Base-by-base conservation (phyloP, 1,140 invertebrate genomes). In the Neomicropteryx cornuta region DNA sequence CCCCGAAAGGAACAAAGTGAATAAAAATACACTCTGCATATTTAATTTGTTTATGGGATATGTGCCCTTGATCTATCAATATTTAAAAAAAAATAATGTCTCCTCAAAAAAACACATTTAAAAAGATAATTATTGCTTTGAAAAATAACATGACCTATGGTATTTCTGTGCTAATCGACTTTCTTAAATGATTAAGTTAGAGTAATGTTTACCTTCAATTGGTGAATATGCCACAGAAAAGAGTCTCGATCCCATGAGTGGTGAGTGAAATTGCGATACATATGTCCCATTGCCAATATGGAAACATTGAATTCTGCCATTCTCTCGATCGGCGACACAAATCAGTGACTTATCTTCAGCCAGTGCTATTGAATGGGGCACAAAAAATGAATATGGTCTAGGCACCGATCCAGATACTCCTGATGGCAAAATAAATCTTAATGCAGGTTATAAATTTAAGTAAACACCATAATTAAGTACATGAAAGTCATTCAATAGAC, bases 281-380 rank as follows among this genome's bases (percentile, higher is more conserved):
- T 78, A 81, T 10, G 71, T 68, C 27, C 83, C 83, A 47, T 77
- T 77, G 22, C 53, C 64, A 1, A 70, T 61, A 39, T 67, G 60
- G 62, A 84, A 95, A 58, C 84, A 90, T 38, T 82, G 74, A 23
- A 92, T 74, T 47, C 91, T 72, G n/a, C 84, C 83, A 53, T 92
- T 83, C 64, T 97, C 90, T 47, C 93, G 68, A 64, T 97, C 91
- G 2, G 93, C 92, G 5, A 88, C 84, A 60, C 86, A 93, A 16
- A 97, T 49, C 16, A 81, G 60, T 22, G 79, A 74, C 34, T 75
- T 63, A 18, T 85, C 79, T 48, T 86, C 81, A 0, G 81, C 75
- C 11, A 96, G 61, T 3, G 86, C 74, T 22, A 96, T 62, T 33
- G 82, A 81, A 66, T 96, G 92, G 2, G 90, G 90, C 28, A 93